Evolutionary conservation across 2,797 vertebrate species (phyloP).

Genomic region (Phalloptychus januarius): DNA sequence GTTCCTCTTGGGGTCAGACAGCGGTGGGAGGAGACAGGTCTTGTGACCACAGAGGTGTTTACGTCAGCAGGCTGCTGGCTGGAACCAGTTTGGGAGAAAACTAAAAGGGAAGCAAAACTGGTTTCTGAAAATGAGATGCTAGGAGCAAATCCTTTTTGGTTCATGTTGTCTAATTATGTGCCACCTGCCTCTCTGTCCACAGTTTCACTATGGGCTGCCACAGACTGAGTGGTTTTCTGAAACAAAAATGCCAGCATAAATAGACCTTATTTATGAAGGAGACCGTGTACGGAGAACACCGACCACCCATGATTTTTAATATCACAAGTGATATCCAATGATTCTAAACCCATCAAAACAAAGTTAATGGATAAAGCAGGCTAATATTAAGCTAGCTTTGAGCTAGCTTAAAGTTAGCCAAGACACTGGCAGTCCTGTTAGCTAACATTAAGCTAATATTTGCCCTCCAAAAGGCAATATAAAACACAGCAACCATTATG

Average conservation of each 20-base stretch:
- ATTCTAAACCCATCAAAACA: neutral
- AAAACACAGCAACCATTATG: neutral
- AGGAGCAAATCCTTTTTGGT: neutral
- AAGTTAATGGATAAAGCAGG: neutral
- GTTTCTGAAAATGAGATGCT: neutral
- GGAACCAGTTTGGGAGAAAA: slow-evolving; percentile 33
- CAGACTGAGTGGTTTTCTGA: neutral
- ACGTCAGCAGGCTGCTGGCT: slow-evolving; percentile 23
- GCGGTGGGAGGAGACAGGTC: neutral
- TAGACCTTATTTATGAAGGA: neutral
- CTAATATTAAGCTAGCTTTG: neutral
- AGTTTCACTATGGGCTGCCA: neutral
- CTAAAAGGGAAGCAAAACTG: slow-evolving; percentile 24
- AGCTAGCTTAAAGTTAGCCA: too few species aligned
- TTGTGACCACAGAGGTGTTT: slow-evolving; percentile 6
- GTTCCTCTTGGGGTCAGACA: neutral
- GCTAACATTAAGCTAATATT: neutral
- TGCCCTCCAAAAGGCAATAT: neutral
- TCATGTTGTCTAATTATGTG: neutral
- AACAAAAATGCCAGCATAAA: neutral
- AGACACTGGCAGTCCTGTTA: too few species aligned
- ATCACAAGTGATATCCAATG: neutral
- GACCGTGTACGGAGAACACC: neutral
- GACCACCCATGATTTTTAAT: neutral
- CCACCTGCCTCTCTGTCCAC: neutral